Base-by-base conservation (phyloP, 2,888 invertebrate species). In the Ischnura elegans region DNA sequence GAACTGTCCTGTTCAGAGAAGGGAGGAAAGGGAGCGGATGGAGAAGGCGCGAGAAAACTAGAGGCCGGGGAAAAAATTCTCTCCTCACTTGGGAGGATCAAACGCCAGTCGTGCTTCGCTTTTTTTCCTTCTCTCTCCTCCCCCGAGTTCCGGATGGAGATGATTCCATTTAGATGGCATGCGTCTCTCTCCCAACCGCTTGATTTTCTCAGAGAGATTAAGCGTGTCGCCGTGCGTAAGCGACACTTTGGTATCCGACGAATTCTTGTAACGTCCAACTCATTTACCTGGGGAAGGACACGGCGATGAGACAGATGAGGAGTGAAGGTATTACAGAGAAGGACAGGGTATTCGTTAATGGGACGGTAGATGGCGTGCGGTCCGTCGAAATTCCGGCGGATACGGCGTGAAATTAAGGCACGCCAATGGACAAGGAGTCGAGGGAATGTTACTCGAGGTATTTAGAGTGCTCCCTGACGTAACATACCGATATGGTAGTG, bases 21-120 rank as follows among this genome's bases (percentile, higher is more conserved):
- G 76, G 36, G n/a, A 45, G 45, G 86, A n/a, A 45, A 8, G 45
- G 10, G 86, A 43, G 42, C 36, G 55, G 29, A 55, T 21, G 55
- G 51, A n/a, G 25, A n/a, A 43, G 61, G 61, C 36, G 76, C 76
- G 76, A 29, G 36, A 29, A 36, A 16, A n/a, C 0, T 36, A 21
- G 42, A 8, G 47, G 47, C 5, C 13, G 8, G 19, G 13, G 19
- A 55, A 36, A 61, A 61, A 43, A 90, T 25, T n/a, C n/a, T n/a
- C n/a, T n/a, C n/a, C n/a, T n/a, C n/a, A n/a, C n/a, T 66, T 61
- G 66, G 61, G 43, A 90, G 61, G 43, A 61, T 90, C 90, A n/a
- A 90, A 43, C 61, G 66, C 42, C 36, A 66, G 43, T 61, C 29
- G n/a, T 51, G 61, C 36, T 36, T 76, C 16, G 29, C 36, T 76